Base-by-base conservation (phyloP, 2,888 invertebrate species). In the Lycia hirtaria region DNA sequence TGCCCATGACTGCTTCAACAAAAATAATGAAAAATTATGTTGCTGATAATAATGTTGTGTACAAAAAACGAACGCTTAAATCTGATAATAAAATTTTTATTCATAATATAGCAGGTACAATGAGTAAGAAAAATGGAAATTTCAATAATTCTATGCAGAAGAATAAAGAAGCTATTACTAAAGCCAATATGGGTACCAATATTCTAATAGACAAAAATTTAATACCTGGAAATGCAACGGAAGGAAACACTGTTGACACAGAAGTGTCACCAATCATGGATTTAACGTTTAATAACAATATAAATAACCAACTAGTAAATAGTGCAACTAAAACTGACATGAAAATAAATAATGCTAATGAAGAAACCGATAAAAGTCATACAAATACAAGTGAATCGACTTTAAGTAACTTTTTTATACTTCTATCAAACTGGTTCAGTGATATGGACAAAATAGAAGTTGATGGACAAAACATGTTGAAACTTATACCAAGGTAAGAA, bases 401-500 rank as follows among this genome's bases (percentile, higher is more conserved):
- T 15, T 17, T 77, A 0, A 73, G 73, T 57, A 78, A 80, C 0
- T 78, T 87, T 32, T 78, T 87, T 4, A 51, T 55, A 20, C 52
- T 75, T 37, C 50, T 86, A 1, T 71, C 82, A 0, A 68, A 79
- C 59, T 85, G 79, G 79, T 86, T 88, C 43, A 67, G 66, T 38
- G 60, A 58, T 9, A 57, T 86, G 44, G 75, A 81, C 17, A 59
- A 62, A 14, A 56, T 59, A 0, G 60, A 69, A 30, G 10, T 24
- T 9, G 30, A 3, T 44, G 28, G 10, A 19, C 4, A 20, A 35
- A 1, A 48, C 26, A 37, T 7, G 20, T 0, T 35, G 5, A 15
- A 1, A 20, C 24, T n/a, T 4, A 35, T 37, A 32, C 0, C 37
- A 32, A 52, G 60, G 75, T 64, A 66, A 56, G 14, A 24, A 30